Conservation (phyloP, 2,888 invertebrate genomes). For the Oeneis ivallda region DNA sequence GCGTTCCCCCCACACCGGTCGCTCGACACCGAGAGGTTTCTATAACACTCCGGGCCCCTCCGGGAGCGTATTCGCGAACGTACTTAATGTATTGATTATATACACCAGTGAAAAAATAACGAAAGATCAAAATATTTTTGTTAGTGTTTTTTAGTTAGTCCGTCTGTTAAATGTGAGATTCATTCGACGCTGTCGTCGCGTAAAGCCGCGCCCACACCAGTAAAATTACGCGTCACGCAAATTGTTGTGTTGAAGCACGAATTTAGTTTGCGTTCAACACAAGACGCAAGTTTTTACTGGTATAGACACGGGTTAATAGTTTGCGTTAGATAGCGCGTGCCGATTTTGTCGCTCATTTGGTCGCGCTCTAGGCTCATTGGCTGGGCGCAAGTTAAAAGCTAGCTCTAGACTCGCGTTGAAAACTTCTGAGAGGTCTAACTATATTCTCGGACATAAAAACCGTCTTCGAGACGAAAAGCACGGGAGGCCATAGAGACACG, state of each 20-base stretch:
- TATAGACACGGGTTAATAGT: background rate
- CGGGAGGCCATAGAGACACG: background rate
- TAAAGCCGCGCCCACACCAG: conserved; percentile 36
- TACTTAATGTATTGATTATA: conserved; percentile 52
- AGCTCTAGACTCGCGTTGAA: no score
- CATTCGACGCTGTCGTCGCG: conserved; percentile 45
- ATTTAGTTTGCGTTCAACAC: background rate
- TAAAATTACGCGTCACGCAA: conserved; percentile 34
- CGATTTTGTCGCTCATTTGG: background rate
- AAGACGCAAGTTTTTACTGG: background rate
- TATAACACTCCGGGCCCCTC: conserved; percentile 12
- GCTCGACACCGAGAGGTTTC: conserved; percentile 12
- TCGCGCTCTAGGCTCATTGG: background rate
- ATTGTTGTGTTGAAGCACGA: no score
- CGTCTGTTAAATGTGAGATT: conserved; percentile 57
- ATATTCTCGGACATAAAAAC: background rate
- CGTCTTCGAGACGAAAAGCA: no score
- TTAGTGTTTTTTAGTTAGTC: conserved; percentile 59
- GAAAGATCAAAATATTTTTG: conserved; percentile 52
- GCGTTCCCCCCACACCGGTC: conserved; percentile 11
- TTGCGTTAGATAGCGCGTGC: background rate
- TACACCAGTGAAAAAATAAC: conserved; percentile 47
- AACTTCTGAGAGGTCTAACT: no score
- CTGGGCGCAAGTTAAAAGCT: no score
- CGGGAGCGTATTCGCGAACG: conserved; percentile 38